Base-by-base conservation (phyloP, 2,797 vertebrate species). In the Esox masquinongy region DNA sequence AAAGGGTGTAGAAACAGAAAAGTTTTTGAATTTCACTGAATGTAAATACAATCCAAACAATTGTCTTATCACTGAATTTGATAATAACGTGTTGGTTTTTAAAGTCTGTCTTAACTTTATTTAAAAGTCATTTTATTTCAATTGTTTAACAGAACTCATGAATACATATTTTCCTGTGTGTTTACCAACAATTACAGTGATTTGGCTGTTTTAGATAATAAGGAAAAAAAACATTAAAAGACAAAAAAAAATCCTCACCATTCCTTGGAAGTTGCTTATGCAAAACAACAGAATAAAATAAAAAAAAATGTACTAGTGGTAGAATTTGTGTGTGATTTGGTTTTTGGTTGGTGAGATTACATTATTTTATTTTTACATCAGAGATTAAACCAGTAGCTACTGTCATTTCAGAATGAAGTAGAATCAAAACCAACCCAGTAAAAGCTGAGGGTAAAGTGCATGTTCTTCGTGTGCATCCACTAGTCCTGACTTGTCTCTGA, bases 41-140 rank as follows among this genome's bases (percentile, higher is more conserved):
- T 94, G 92, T 94, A 94, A 94, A 95, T 94, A 94, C 70, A 88
- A 87, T 84, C 84, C 84, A 77, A 82, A 84, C 86, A 81, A 91
- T 88, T 88, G 87, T 92, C 88, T 90, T 89, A 82, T 87, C 59
- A 70, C 81, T 66, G 70, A 68, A 39, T 74, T 90, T 91, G 86
- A 88, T 92, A 86, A 83, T 83, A 88, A 86, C 75, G 81, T 85
- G 85, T 85, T 88, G 84, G 81, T 88, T 88, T 87, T 74, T 89
- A 88, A n/a, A n/a, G n/a, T 50, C n/a, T 80, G 66, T 79, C 83
- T 83, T 82, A 70, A 80, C 76, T 85, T 88, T 51, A 83, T 84
- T 89, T 90, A 2, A 74, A 86, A 86, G 85, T 86, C 86, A 80
- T 87, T 71, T 70, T 80, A 79, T 90, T 92, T 19, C 82, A 82